phyloP scores from a whole-genome alignment of 2,888 invertebrate species.

The Brachylomia viminalis region DNA sequence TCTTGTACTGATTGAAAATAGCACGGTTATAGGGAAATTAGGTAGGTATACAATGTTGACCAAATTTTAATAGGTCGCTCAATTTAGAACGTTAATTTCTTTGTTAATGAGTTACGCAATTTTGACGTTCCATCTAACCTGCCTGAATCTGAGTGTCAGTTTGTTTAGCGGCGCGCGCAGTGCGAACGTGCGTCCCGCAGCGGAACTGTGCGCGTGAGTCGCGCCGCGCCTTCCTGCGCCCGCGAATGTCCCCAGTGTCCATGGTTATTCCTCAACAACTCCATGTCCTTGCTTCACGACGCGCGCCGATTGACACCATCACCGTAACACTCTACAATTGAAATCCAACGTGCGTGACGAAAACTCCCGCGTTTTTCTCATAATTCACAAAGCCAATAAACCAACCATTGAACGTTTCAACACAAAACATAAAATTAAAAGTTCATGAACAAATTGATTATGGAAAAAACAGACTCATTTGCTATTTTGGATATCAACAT shows the following conservation, averaged over 20 bases:
- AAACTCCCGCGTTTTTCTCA: conserved; percentile 46
- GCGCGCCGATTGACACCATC: conserved; percentile 18
- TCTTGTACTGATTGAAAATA: not conserved
- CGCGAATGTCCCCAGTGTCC: conserved; percentile 24
- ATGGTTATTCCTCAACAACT: conserved; percentile 24
- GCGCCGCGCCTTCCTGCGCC: conserved; percentile 54
- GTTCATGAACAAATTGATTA: conserved; percentile 56
- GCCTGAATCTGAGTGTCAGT: conserved; percentile 65
- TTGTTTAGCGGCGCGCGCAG: conserved; percentile 73
- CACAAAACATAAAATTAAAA: conserved; percentile 5
- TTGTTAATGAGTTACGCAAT: conserved; percentile 72
- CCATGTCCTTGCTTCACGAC: conserved; percentile 34
- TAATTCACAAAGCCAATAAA: conserved; percentile 13
- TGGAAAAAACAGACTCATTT: conserved; percentile 84
- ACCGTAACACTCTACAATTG: conserved; percentile 37
- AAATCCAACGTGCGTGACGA: conserved; percentile 42
- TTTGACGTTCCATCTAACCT: conserved; percentile 61
- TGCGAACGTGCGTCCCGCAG: conserved; percentile 75
- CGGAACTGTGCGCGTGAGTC: conserved; percentile 66
- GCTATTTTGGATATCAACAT: conserved; percentile 84
- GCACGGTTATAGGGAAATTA: conserved; percentile 1
- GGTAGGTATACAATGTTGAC: conserved; percentile 12
- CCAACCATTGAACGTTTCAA: conserved; percentile 3
- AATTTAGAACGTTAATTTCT: conserved; percentile 61
- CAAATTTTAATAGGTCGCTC: conserved; percentile 26